A percentile compares a stretch with the other conserved stretches of the same genome.
Evolutionary conservation across 2,888 invertebrate genomes (phyloP).

Genomic region (Platycnemis pennipes): DNA sequence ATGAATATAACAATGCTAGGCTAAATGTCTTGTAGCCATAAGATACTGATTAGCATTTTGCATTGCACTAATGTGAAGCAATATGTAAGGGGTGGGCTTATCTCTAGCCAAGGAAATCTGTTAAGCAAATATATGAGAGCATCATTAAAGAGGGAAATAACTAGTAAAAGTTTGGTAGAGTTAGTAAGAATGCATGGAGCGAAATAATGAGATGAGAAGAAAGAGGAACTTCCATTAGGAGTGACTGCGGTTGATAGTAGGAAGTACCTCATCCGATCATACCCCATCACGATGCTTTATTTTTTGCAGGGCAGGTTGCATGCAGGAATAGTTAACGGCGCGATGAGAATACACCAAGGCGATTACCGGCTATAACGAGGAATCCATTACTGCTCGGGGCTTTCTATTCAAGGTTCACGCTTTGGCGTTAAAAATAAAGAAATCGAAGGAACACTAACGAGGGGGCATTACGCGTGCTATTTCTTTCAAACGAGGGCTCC

Average conservation of each 20-base stretch:
- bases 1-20: too few species aligned
- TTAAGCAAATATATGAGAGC: not conserved
- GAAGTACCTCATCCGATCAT: not conserved
- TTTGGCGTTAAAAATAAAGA: not conserved
- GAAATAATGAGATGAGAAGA: not conserved
- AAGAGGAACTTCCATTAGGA: not conserved
- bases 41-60: not conserved
- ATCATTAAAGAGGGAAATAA: not conserved
- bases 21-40: not conserved
- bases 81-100: not conserved
- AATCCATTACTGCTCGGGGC: not conserved
- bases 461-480: slow-evolving; percentile 14
- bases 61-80: too few species aligned
- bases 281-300: not conserved
- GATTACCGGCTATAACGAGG: slow-evolving; percentile 8
- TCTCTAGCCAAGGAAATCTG: not conserved
- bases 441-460: not conserved
- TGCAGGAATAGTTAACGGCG: not conserved
- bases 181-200: not conserved
- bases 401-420: slow-evolving; percentile 32
- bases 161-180: not conserved
- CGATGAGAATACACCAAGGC: not conserved
- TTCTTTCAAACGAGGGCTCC: not conserved
- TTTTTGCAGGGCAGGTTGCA: not conserved
- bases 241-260: slow-evolving; percentile 7